Conservation (phyloP, 2,888 invertebrate species). For the Aphrophora alni region DNA sequence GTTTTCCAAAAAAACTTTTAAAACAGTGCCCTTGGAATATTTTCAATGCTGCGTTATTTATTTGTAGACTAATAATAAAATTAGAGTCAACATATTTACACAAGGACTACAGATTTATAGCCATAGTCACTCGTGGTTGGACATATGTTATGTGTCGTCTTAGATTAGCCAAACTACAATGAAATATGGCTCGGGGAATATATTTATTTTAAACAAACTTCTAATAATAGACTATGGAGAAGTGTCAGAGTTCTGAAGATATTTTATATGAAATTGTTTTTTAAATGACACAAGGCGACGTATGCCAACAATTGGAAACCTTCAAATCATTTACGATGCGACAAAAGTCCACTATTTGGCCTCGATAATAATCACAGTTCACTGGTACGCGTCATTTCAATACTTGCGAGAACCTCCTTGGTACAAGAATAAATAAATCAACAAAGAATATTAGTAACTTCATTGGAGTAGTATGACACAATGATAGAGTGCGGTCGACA, state of each 20-base stretch:
- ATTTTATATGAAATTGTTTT: background rate
- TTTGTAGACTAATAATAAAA: background rate
- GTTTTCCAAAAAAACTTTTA: background rate
- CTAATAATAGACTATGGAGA: background rate
- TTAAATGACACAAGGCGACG: background rate
- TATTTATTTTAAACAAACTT: background rate
- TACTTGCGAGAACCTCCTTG: too few species aligned
- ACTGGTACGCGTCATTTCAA: too few species aligned
- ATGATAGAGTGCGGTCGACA: too few species aligned
- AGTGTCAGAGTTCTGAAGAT: background rate
- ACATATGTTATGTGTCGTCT: background rate
- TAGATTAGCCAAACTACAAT: background rate
- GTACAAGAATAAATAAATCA: too few species aligned
- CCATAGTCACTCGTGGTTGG: background rate
- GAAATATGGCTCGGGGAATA: background rate
- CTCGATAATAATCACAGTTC: too few species aligned
- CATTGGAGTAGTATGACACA: too few species aligned
- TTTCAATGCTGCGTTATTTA: background rate
- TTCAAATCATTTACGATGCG: background rate
- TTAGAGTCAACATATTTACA: background rate
- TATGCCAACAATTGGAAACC: background rate
- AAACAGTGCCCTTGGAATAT: background rate
- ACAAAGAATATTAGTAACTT: too few species aligned
- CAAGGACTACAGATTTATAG: background rate
- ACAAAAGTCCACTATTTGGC: background rate